A percentile compares a stretch with the other conserved stretches of the same genome.
Conservation (phyloP, 2,797 vertebrate species). For the Silurus aristotelis region DNA sequence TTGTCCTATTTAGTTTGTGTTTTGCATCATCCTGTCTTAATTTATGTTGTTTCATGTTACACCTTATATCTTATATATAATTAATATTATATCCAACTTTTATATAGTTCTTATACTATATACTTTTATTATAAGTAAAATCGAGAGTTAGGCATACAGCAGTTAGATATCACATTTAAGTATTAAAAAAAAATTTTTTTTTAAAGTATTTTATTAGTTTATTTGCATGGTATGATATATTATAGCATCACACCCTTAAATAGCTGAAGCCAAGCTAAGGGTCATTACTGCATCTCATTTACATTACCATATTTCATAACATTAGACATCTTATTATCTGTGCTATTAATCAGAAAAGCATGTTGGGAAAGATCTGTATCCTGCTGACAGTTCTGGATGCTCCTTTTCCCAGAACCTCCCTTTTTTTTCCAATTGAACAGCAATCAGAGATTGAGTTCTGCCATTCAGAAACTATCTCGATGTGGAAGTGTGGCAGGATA, state of each 20-base stretch:
- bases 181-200: not conserved
- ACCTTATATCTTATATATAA: no score
- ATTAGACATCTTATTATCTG: slow-evolving; percentile 27
- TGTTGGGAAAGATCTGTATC: slow-evolving; percentile 26
- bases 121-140: not conserved
- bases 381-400: slow-evolving; percentile 14
- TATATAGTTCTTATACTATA: no score
- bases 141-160: not conserved
- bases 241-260: not conserved
- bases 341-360: not conserved
- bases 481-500: slow-evolving; percentile 47
- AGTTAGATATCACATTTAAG: not conserved
- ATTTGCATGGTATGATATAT: not conserved
- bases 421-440: slow-evolving; percentile 48
- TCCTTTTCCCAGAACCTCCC: slow-evolving; percentile 8
- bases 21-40: no score
- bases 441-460: slow-evolving; percentile 61
- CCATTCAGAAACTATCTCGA: slow-evolving; percentile 66
- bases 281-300: not conserved
- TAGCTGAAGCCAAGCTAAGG: not conserved
- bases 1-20: no score
- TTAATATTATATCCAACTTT: no score
- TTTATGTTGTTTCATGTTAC: no score
- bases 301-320: slow-evolving; percentile 2
- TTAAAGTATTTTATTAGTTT: not conserved